A percentile compares a stretch with the other conserved stretches of the same genome.
phyloP scores from a whole-genome alignment of 2,888 invertebrate species.

The Darwinula stevensoni region DNA sequence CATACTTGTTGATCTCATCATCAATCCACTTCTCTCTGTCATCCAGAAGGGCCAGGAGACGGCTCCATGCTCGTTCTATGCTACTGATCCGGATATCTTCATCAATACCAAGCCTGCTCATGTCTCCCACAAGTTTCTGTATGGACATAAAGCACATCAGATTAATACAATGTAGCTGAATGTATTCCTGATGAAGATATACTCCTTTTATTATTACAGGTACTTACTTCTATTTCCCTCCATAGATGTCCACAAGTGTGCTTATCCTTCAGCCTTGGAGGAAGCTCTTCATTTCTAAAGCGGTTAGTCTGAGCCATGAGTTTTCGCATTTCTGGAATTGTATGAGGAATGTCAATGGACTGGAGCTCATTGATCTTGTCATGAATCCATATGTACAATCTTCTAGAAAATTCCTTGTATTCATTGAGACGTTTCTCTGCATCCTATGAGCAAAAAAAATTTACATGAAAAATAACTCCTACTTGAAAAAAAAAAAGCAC shows the following conservation, averaged over 20 bases:
- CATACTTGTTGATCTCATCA: conserved; percentile 36
- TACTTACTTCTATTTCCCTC: conserved; percentile 42
- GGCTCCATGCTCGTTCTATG: conserved; percentile 62
- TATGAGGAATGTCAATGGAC: conserved; percentile 35
- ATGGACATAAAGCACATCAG: too few relatives aligned
- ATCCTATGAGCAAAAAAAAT: conserved; percentile 19
- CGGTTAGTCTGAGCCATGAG: conserved; percentile 63
- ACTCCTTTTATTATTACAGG: too few relatives aligned
- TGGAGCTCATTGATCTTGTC: conserved; percentile 61
- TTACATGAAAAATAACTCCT: conserved; percentile 3
- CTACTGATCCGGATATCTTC: conserved; percentile 14
- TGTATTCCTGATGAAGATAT: too few relatives aligned
- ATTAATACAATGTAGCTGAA: too few relatives aligned
- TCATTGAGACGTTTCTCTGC: conserved; percentile 67
- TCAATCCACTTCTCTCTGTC: conserved; percentile 67
- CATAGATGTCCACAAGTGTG: conserved; percentile 59
- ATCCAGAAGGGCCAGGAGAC: conserved; percentile 57
- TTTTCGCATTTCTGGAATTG: conserved; percentile 82
- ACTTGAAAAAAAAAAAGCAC: conserved; percentile 3
- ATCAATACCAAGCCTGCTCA: conserved; percentile 3
- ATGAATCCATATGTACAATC: conserved; percentile 66
- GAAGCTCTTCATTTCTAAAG: conserved; percentile 81
- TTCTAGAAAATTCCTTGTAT: conserved; percentile 61
- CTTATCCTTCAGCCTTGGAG: conserved; percentile 62
- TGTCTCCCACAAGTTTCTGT: background rate